A percentile compares a stretch with the other conserved stretches of the same genome.
Conservation (phyloP, 2,888 invertebrate species). For the Troides oblongomaculatus region DNA sequence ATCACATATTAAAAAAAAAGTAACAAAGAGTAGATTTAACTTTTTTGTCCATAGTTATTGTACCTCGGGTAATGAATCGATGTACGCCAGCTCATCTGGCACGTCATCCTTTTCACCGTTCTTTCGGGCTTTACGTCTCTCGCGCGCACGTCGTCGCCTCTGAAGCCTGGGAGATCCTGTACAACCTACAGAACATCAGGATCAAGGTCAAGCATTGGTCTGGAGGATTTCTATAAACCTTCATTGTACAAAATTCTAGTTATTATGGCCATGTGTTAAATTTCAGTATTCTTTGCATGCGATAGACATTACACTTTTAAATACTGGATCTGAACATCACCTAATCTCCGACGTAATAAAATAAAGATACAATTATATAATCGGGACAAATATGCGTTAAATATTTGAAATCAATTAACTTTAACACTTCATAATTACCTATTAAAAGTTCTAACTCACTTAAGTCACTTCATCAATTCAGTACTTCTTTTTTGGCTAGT, state of each 20-base stretch:
- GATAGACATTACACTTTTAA: not conserved
- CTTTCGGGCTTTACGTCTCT: constrained; percentile 63
- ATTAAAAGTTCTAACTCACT: no score
- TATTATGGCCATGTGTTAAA: not conserved
- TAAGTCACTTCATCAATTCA: no score
- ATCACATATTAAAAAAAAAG: no score
- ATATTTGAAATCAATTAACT: no score
- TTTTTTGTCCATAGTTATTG: no score
- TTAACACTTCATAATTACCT: no score
- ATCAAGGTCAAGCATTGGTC: not conserved
- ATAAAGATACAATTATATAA: not conserved
- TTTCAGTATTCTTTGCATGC: not conserved
- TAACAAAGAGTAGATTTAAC: no score
- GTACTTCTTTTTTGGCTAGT: no score
- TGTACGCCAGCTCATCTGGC: constrained; percentile 87
- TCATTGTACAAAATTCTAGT: not conserved
- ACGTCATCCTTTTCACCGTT: constrained; percentile 68
- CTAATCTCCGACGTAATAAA: not conserved
- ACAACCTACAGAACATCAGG: constrained; percentile 59
- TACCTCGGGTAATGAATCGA: constrained; percentile 93
- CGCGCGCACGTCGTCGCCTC: constrained; percentile 83
- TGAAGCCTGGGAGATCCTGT: constrained; percentile 91
- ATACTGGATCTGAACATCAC: not conserved
- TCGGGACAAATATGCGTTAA: not conserved
- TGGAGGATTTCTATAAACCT: not conserved